phyloP scores from a whole-genome alignment of 2,797 vertebrate species.

The Ataeniobius toweri region DNA sequence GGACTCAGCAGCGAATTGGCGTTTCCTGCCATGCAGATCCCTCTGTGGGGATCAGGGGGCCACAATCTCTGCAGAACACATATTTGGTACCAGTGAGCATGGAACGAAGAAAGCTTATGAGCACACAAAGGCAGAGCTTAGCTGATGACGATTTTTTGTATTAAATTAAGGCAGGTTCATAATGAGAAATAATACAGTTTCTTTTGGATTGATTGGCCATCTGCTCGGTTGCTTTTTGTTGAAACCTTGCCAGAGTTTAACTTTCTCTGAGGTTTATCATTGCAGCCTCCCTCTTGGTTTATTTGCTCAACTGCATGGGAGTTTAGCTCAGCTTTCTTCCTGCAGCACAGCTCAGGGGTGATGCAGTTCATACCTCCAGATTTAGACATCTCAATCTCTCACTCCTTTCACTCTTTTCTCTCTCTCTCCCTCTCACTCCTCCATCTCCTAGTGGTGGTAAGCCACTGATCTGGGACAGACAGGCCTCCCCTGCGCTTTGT shows the following conservation, averaged over 20 bases:
- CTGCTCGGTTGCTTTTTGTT: slow-evolving; percentile 11
- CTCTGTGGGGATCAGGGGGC: slow-evolving; percentile 37
- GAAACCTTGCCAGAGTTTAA: slow-evolving; percentile 26
- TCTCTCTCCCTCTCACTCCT: slow-evolving; percentile 47
- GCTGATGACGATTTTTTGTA: background rate
- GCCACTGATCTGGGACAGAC: slow-evolving; percentile 82
- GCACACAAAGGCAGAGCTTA: background rate
- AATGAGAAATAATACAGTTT: background rate
- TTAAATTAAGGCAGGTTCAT: background rate
- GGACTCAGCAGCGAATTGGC: slow-evolving; percentile 36
- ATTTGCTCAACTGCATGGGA: slow-evolving; percentile 41
- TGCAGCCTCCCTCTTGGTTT: slow-evolving; percentile 34
- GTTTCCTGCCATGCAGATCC: slow-evolving; percentile 32
- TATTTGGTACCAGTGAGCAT: slow-evolving; percentile 18
- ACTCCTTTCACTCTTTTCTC: slow-evolving; percentile 28
- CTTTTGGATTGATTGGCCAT: slow-evolving; percentile 17
- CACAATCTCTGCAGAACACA: slow-evolving; percentile 23
- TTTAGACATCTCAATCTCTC: slow-evolving; percentile 67
- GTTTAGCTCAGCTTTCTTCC: slow-evolving; percentile 48
- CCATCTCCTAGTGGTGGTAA: slow-evolving; percentile 57
- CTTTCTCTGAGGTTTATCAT: slow-evolving; percentile 20
- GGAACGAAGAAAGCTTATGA: slow-evolving; percentile 23
- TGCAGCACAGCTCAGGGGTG: slow-evolving; percentile 47
- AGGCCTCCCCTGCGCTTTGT: slow-evolving; percentile 81
- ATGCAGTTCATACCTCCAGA: slow-evolving; percentile 71